phyloP scores from a whole-genome alignment of 1,140 invertebrate species.

The Drosophila kurseongensis region DNA sequence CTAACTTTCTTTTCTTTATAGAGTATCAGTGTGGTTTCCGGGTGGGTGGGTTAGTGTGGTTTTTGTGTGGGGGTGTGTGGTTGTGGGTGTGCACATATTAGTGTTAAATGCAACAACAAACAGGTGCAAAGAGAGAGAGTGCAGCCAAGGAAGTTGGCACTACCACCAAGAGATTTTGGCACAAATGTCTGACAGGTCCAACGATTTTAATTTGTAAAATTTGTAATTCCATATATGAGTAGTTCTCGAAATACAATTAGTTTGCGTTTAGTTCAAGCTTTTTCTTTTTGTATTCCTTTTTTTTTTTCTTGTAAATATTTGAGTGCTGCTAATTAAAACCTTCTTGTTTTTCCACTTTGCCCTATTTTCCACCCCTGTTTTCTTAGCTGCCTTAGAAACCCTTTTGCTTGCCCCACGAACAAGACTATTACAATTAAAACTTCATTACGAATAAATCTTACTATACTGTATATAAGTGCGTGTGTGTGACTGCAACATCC shows the following conservation, averaged over 20 bases:
- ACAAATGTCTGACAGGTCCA: slow-evolving; percentile 48
- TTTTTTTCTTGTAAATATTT: slow-evolving; percentile 32
- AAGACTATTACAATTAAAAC: slow-evolving; percentile 37
- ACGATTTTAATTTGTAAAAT: slow-evolving; percentile 36
- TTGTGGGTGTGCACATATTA: slow-evolving; percentile 33
- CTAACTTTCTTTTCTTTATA: slow-evolving; percentile 15
- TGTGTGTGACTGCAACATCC: slow-evolving; percentile 60
- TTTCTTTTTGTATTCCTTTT: slow-evolving; percentile 3
- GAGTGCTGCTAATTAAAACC: slow-evolving; percentile 40
- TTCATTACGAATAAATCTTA: slow-evolving; percentile 39
- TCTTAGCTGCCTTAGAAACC: slow-evolving; percentile 63
- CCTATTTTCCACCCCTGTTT: slow-evolving; percentile 14
- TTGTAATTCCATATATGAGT: slow-evolving; percentile 41
- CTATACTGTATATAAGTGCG: slow-evolving; percentile 11
- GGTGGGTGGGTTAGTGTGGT: slow-evolving; percentile 34
- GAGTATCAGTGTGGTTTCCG: slow-evolving; percentile 50
- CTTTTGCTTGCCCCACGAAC: slow-evolving; percentile 41
- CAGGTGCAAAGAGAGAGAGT: slow-evolving; percentile 59
- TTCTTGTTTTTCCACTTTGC: slow-evolving; percentile 19
- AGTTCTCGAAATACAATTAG: slow-evolving; percentile 39
- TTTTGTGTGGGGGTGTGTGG: slow-evolving; percentile 10
- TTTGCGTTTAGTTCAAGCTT: slow-evolving; percentile 24
- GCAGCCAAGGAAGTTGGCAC: slow-evolving; percentile 66
- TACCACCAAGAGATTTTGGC: slow-evolving; percentile 52
- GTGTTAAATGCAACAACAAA: slow-evolving; percentile 77